phyloP scores from a whole-genome alignment of 2,888 invertebrate species.

The Cosmia trapezina region DNA sequence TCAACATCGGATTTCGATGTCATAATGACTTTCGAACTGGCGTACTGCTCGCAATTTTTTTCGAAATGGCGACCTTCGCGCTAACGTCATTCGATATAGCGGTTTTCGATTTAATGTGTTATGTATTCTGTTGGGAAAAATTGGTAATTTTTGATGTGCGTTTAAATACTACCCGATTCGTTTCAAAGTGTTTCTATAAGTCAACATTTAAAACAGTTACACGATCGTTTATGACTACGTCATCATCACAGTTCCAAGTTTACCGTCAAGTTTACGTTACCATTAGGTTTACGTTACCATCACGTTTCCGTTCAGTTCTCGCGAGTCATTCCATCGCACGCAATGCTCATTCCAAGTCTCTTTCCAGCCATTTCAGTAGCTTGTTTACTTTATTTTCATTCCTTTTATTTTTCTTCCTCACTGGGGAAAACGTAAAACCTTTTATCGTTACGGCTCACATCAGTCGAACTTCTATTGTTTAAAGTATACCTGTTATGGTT shows the following conservation, averaged over 20 bases:
- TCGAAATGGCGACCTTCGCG: no score
- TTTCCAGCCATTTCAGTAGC: constrained; percentile 53
- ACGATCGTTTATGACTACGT: constrained; percentile 23
- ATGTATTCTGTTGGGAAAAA: no score
- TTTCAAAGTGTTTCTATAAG: not conserved
- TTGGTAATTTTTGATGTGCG: no score
- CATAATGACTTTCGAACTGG: no score
- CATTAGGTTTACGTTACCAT: constrained; percentile 25
- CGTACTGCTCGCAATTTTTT: no score
- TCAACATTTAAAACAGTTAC: constrained; percentile 24
- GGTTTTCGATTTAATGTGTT: no score
- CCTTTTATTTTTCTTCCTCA: constrained; percentile 60
- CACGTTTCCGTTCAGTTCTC: constrained; percentile 44
- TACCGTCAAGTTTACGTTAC: constrained; percentile 20
- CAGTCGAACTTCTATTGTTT: constrained; percentile 61
- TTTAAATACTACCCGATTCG: no score
- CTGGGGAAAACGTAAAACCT: constrained; percentile 62
- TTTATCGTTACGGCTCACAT: constrained; percentile 63
- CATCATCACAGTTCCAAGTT: constrained; percentile 11
- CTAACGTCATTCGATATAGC: no score
- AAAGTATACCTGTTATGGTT: constrained; percentile 46
- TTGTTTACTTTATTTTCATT: constrained; percentile 66
- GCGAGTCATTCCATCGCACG: constrained; percentile 50
- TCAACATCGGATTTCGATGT: no score
- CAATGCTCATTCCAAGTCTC: constrained; percentile 61